These are phyloP conservation scores for Cynodonichthys magdalenae DNA, from an alignment of 2,797 vertebrate species.

Conservation along the genomic window DNA sequence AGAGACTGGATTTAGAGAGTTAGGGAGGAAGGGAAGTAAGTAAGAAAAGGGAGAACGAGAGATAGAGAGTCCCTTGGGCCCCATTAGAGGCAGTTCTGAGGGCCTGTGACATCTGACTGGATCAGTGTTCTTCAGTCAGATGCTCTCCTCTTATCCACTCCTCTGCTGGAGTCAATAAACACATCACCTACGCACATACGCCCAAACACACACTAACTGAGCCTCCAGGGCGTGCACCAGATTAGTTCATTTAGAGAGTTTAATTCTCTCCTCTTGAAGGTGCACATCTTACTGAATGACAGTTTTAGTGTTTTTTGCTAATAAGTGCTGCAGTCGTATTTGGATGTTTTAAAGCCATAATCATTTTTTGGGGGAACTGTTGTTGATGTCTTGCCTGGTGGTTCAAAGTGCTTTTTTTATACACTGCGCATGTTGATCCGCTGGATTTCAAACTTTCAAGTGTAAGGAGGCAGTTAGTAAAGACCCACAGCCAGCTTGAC, in stretches of 20 bases:
- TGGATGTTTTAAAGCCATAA: conserved; percentile 22
- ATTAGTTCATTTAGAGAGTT: conserved; percentile 76
- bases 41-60: conserved; percentile 60
- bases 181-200: conserved; percentile 76
- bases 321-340: conserved; percentile 34
- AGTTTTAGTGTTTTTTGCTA: conserved; percentile 46
- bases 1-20: conserved; percentile 43
- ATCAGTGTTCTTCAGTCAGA: conserved; percentile 80
- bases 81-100: conserved; percentile 81
- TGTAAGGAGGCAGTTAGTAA: conserved; percentile 14
- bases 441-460: conserved; percentile 4
- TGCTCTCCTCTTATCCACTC: conserved; percentile 81
- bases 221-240: conserved; percentile 71
- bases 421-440: conserved; percentile 3
- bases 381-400: conserved; percentile 12
- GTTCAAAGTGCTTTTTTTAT: not conserved
- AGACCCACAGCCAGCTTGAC: conserved; percentile 32
- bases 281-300: conserved; percentile 63
- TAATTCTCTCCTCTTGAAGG: conserved; percentile 66
- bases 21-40: conserved; percentile 50
- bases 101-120: conserved; percentile 82
- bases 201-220: conserved; percentile 53
- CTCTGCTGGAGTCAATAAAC: conserved; percentile 80
- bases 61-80: conserved; percentile 71
- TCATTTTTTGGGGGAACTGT: conserved; percentile 12